phyloP scores from a whole-genome alignment of 1,140 invertebrate genomes.

The Apis dorsata region DNA sequence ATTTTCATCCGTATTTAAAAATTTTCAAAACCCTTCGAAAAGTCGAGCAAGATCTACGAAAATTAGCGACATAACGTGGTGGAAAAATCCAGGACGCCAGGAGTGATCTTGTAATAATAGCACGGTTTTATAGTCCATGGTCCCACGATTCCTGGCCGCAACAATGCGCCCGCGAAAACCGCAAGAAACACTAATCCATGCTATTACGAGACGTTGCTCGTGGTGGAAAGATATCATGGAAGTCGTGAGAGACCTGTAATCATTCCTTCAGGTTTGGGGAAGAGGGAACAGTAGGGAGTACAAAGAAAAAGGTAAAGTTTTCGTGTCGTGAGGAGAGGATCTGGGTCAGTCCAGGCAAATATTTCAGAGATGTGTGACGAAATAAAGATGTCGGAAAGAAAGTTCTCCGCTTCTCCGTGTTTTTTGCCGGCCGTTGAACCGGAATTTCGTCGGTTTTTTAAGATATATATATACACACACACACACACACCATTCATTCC shows the following conservation, averaged over 20 bases:
- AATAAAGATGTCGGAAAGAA: constrained; percentile 48
- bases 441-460: constrained; percentile 4
- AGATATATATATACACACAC: neutral
- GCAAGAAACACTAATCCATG: constrained; percentile 42
- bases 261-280: constrained; percentile 8
- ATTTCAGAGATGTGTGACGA: constrained; percentile 55
- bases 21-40: no score
- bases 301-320: constrained; percentile 51
- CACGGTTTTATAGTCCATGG: neutral
- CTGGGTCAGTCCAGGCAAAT: constrained; percentile 49
- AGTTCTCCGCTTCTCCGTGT: neutral
- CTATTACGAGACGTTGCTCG: constrained; percentile 26
- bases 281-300: neutral
- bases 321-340: constrained; percentile 26
- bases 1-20: no score
- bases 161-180: constrained; percentile 2
- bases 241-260: constrained; percentile 4
- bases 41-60: no score
- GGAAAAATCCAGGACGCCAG: neutral
- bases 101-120: neutral
- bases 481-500: neutral
- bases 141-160: neutral
- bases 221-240: neutral
- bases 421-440: neutral
- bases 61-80: no score